These are phyloP conservation scores for Leontocebus nigricollis DNA, from an alignment of 2,797 vertebrate genomes.

Conservation along the genomic window DNA sequence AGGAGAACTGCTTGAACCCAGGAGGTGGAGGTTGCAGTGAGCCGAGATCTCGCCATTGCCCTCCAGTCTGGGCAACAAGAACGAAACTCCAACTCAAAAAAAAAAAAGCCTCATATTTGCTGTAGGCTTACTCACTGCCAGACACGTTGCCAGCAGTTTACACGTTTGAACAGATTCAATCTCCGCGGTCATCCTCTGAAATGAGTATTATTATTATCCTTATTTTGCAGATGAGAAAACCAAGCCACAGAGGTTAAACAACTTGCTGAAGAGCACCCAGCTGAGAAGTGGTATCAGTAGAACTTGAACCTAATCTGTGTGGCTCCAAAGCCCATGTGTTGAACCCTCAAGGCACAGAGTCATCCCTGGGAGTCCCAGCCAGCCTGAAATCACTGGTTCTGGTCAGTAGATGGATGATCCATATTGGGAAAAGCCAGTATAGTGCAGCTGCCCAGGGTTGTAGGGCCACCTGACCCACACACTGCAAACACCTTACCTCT, in stretches of 20 bases:
- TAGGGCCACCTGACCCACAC: fast-evolving
- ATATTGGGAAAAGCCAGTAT: fast-evolving
- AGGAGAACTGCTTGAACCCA: not conserved
- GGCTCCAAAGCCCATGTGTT: not conserved
- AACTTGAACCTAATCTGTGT: not conserved
- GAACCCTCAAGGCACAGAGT: not conserved
- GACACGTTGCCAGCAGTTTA: not conserved
- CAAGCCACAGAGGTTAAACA: not conserved
- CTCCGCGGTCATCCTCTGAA: not conserved
- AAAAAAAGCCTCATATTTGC: not conserved
- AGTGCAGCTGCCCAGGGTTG: no score
- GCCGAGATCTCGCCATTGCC: not conserved
- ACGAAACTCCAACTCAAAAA: not conserved
- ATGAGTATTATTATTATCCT: not conserved
- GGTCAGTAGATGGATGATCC: not conserved
- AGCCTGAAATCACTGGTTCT: not conserved
- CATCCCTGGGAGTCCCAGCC: not conserved
- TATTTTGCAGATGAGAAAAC: not conserved
- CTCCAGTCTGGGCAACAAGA: not conserved
- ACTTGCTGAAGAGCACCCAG: not conserved
- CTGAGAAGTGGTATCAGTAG: not conserved
- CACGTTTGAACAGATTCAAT: not conserved
- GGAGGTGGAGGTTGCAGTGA: not conserved
- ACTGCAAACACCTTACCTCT: not conserved
- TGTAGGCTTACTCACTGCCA: not conserved